Evolutionary conservation across 2,888 invertebrate species (phyloP).

Genomic region (Ormia ochracea): DNA sequence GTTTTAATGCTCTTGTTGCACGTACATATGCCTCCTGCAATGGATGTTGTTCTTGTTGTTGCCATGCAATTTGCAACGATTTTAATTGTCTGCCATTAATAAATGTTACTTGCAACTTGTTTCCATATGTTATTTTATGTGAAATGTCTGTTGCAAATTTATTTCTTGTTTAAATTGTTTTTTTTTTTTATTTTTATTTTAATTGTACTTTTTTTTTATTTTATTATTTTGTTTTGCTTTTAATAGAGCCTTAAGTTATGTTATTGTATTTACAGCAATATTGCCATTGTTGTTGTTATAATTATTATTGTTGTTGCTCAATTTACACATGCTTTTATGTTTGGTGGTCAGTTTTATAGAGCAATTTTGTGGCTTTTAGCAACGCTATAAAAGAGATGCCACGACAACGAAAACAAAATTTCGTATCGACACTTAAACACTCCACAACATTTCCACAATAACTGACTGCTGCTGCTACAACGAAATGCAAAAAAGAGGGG

Average conservation of each 20-base stretch:
- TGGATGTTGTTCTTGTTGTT: slow-evolving; percentile 4
- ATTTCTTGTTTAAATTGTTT: background rate
- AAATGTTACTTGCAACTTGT: slow-evolving; percentile 51
- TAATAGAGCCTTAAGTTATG: slow-evolving; percentile 58
- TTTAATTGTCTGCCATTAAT: slow-evolving; percentile 58
- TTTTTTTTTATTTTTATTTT: background rate
- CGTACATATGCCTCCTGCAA: slow-evolving; percentile 24
- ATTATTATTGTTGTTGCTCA: slow-evolving; percentile 36
- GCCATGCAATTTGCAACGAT: slow-evolving; percentile 44
- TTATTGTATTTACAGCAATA: slow-evolving; percentile 48
- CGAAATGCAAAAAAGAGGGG: background rate
- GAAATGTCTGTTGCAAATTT: slow-evolving; percentile 36
- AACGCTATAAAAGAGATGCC: slow-evolving; percentile 36
- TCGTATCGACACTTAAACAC: slow-evolving; percentile 51
- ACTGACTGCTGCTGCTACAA: slow-evolving; percentile 35
- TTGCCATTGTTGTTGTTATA: slow-evolving; percentile 12
- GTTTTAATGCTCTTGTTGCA: slow-evolving; percentile 29
- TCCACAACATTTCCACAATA: slow-evolving; percentile 62
- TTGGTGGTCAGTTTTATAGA: slow-evolving; percentile 62
- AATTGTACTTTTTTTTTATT: background rate
- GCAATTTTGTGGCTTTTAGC: slow-evolving; percentile 61
- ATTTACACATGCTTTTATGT: slow-evolving; percentile 63
- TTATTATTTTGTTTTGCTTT: slow-evolving; percentile 10
- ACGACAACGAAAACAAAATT: slow-evolving; percentile 40
- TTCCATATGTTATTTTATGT: background rate